A percentile compares a stretch with the other conserved stretches of the same genome.
phyloP scores from a whole-genome alignment of 1,140 invertebrate species.

The Bombus balteatus region DNA sequence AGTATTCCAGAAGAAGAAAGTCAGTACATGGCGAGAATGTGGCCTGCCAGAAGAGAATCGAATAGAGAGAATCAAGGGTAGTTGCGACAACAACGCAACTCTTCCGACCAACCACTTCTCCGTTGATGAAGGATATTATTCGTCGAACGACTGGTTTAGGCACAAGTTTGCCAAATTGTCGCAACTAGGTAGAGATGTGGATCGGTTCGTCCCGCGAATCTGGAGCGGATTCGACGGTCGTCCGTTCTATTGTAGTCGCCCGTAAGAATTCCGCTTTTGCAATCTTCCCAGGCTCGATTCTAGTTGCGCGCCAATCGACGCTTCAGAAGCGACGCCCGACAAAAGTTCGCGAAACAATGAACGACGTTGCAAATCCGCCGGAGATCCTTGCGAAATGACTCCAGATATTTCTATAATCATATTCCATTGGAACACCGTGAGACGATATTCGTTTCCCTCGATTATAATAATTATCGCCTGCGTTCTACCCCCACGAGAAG shows the following conservation, averaged over 20 bases:
- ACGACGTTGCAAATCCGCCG: conserved; percentile 64
- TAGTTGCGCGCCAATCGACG: conserved; percentile 64
- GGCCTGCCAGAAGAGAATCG: too few relatives aligned
- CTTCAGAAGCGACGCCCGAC: conserved; percentile 63
- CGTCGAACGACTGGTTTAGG: neutral
- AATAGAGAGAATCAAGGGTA: neutral
- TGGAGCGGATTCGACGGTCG: conserved; percentile 73
- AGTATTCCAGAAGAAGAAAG: too few relatives aligned
- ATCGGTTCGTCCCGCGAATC: conserved; percentile 54
- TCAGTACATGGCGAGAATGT: neutral
- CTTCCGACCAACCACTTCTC: neutral
- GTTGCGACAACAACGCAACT: neutral
- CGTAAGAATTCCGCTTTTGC: conserved; percentile 77
- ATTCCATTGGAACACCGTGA: conserved; percentile 40
- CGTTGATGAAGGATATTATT: neutral
- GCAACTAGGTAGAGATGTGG: conserved; percentile 37
- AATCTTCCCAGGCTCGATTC: conserved; percentile 76
- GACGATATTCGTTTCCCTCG: conserved; percentile 26
- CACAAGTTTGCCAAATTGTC: conserved; percentile 28
- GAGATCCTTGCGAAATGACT: conserved; percentile 61
- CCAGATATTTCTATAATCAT: conserved; percentile 70
- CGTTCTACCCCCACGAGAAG: neutral
- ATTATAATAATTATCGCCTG: conserved; percentile 2
- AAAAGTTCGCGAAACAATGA: conserved; percentile 69
- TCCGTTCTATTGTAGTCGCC: conserved; percentile 70